Conservation (phyloP, 1,140 invertebrate genomes). For the Achatina immaculata region DNA sequence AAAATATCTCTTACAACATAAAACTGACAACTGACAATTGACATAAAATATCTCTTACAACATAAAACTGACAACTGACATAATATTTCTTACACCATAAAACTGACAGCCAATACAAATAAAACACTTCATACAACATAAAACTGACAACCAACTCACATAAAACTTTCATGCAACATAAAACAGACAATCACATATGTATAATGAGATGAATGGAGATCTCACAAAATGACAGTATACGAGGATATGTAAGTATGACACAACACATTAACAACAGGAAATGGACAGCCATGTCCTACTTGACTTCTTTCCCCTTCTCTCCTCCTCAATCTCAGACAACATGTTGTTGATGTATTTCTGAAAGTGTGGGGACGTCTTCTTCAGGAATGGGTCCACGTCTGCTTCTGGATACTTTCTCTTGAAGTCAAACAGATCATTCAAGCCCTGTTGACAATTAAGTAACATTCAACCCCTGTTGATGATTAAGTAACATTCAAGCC, state of each 20-base stretch:
- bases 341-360: conserved; percentile 92
- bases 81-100: no score
- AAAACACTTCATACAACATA: no score
- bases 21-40: no score
- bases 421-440: conserved; percentile 90
- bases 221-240: conserved; percentile 6
- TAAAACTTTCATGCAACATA: not conserved
- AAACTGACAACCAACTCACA: no score
- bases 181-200: not conserved
- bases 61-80: no score
- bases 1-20: no score
- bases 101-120: no score
- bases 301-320: conserved; percentile 58
- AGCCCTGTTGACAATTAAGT: conserved; percentile 74
- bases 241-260: not conserved
- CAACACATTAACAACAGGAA: no score
- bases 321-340: conserved; percentile 82
- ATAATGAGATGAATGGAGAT: no score
- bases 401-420: conserved; percentile 90
- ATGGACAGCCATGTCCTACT: not conserved
- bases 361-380: conserved; percentile 90
- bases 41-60: no score
- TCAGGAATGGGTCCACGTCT: conserved; percentile 90
- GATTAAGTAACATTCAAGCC: no score
- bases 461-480: no score